Evolutionary conservation across 2,888 invertebrate species (phyloP).

Genomic region (Drosophila cracens): DNA sequence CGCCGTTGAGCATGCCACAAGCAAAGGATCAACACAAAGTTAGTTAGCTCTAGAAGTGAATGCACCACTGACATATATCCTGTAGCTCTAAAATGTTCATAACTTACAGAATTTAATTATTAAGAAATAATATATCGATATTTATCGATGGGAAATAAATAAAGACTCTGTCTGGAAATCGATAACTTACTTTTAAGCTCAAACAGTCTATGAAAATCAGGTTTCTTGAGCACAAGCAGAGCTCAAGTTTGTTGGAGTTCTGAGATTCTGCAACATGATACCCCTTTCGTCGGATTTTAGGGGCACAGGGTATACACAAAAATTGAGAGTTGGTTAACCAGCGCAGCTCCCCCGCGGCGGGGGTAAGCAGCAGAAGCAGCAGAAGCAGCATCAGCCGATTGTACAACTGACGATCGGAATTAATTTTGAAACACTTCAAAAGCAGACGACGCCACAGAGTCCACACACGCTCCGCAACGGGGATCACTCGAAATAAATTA

Average conservation of each 20-base stretch:
- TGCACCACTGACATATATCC: neutral
- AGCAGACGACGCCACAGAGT: slow-evolving; percentile 52
- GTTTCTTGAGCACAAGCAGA: neutral
- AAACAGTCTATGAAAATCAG: neutral
- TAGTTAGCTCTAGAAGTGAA: neutral
- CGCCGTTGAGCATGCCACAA: slow-evolving; percentile 49
- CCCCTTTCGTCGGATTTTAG: fast-evolving
- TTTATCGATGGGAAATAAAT: neutral
- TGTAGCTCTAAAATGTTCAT: neutral
- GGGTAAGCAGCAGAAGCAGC: slow-evolving; percentile 9
- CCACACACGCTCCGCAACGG: slow-evolving; percentile 56
- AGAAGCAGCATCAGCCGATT: slow-evolving; percentile 23
- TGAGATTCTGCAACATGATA: neutral
- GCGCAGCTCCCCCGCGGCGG: slow-evolving; percentile 65
- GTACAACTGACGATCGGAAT: slow-evolving; percentile 76
- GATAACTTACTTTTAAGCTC: no score
- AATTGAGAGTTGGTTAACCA: slow-evolving; percentile 50
- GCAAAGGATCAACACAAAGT: slow-evolving; percentile 49
- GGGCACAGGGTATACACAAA: slow-evolving; percentile 10
- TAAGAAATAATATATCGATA: neutral
- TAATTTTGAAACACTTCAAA: slow-evolving; percentile 82
- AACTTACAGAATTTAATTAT: neutral
- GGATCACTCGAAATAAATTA: slow-evolving; percentile 74
- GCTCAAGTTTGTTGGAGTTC: neutral
- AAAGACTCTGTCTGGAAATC: fast-evolving